Base-by-base conservation (phyloP, 2,113 vertebrate genomes). In the Myrmecophaga tridactyla region DNA sequence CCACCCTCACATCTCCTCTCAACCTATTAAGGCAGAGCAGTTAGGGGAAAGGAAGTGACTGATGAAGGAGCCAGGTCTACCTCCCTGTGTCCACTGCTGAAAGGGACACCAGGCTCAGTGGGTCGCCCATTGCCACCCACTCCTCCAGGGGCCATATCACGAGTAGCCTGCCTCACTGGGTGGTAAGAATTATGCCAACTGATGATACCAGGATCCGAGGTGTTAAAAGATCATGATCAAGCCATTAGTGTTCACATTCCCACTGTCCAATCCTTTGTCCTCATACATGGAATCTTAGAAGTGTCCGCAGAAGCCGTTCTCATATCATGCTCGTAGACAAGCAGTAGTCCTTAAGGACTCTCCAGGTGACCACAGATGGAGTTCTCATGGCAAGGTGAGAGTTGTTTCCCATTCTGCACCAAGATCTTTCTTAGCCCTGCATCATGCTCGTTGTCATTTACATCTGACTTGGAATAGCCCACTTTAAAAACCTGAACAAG, bases 171-270 rank as follows among this genome's bases (percentile, higher is more conserved):
- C 63, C 81, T 97, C 86, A 20, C 90, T 86, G 88, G 90, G 94
- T 82, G 90, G 96, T 89, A 63, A 90, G 60, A 88, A 41, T 3
- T 34, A 27, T 70, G 88, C 88, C 85, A 96, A 31, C 20, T 31
- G 90, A 94, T 85, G 81, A 6, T 73, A 78, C 96, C 94, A 62
- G 36, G 11, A n/a, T 20, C 36, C 43, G 36, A 82, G 60, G 3
- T 89, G 73, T 88, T 76, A 53, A 63, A 69, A 90, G 63, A 53
- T 36, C 17, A 9, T 92, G 95, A 93, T 94, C 80, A 87, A 92
- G 58, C 48, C 41, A 63, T 85, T 67, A 56, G 60, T 2, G 27
- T 23, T 62, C 48, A 34, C 46, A 21, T 67, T 90, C 67, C 48
- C 84, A 43, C 15, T 56, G 76, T 88, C 92, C 81, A 67, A 80